These are phyloP conservation scores for Synergus umbraculus DNA, from an alignment of 2,888 invertebrate species.

Conservation along the genomic window DNA sequence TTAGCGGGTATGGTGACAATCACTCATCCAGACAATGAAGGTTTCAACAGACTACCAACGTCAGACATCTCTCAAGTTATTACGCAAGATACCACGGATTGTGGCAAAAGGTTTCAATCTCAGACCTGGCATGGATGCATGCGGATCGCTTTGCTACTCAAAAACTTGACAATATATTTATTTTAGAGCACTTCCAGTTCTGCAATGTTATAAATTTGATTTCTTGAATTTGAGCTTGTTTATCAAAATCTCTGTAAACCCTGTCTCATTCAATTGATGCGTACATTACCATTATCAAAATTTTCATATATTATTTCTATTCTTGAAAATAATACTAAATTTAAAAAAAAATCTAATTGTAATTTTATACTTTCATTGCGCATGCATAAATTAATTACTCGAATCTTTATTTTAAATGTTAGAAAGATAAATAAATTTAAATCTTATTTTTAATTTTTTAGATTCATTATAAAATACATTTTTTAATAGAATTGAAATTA, in stretches of 20 bases:
- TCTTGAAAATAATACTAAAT: too few relatives aligned
- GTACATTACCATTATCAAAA: neutral
- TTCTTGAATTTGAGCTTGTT: neutral
- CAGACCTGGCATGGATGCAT: conserved; percentile 67
- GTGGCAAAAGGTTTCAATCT: conserved; percentile 73
- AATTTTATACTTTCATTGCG: neutral
- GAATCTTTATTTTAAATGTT: neutral
- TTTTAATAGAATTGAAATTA: too few relatives aligned
- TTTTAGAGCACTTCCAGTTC: neutral
- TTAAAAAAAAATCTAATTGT: too few relatives aligned
- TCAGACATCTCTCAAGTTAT: conserved; percentile 67
- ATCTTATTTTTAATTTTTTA: neutral
- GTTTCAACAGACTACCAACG: conserved; percentile 70
- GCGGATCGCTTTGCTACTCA: conserved; percentile 51
- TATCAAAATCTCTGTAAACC: neutral
- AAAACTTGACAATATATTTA: conserved; percentile 33
- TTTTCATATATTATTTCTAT: too few relatives aligned
- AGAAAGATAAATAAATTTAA: neutral
- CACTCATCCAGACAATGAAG: conserved; percentile 82
- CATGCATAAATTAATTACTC: neutral
- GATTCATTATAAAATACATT: neutral
- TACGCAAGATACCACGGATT: conserved; percentile 70
- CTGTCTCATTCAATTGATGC: neutral
- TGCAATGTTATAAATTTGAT: neutral
- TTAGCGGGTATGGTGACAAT: conserved; percentile 86